Conservation (phyloP, 2,888 invertebrate genomes). For the Volucella inanis region DNA sequence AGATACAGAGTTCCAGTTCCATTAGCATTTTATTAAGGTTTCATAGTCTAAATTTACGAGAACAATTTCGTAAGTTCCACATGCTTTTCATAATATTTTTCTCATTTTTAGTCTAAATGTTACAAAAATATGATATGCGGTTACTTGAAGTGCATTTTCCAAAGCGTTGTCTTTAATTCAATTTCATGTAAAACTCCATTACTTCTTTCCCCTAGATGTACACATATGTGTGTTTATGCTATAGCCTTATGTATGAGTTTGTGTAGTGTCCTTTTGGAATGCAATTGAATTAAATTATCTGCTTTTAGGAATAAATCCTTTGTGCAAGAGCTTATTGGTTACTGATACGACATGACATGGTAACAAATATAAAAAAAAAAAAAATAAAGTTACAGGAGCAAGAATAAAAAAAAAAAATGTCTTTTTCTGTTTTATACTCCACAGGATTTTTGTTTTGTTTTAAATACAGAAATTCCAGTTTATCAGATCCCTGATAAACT, state of each 20-base stretch:
- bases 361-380: constrained; percentile 27
- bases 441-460: constrained; percentile 23
- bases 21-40: neutral
- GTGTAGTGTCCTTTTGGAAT: constrained; percentile 68
- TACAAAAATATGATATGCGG: constrained; percentile 51
- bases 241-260: constrained; percentile 43
- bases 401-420: constrained; percentile 57
- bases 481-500: constrained; percentile 59
- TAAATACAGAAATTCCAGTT: constrained; percentile 65
- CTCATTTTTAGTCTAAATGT: constrained; percentile 39
- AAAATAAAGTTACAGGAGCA: constrained; percentile 49
- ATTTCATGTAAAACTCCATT: constrained; percentile 62
- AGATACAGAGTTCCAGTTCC: neutral
- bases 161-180: constrained; percentile 70
- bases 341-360: constrained; percentile 74
- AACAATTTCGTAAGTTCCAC: constrained; percentile 40
- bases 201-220: neutral
- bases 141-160: constrained; percentile 71
- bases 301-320: constrained; percentile 74
- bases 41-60: constrained; percentile 46
- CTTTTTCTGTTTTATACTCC: constrained; percentile 45
- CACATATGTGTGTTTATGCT: constrained; percentile 4
- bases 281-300: constrained; percentile 75
- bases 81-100: constrained; percentile 32
- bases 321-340: constrained; percentile 71